These are phyloP conservation scores for Spodoptera picta DNA, from an alignment of 2,888 invertebrate genomes.

Conservation along the genomic window DNA sequence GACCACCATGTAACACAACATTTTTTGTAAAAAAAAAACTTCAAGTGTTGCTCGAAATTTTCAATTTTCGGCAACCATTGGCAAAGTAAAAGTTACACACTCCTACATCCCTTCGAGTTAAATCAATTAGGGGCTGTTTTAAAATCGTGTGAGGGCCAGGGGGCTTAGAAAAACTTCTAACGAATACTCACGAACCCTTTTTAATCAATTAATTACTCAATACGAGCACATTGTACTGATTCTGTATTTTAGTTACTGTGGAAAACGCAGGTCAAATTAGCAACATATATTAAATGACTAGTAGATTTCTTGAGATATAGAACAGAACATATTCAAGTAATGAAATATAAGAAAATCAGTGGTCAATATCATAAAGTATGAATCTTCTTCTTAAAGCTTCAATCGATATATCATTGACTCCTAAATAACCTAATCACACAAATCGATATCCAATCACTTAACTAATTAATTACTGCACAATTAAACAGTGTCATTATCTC, in stretches of 20 bases:
- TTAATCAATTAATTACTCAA: slow-evolving; percentile 85
- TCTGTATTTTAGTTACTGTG: slow-evolving; percentile 50
- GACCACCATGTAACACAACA: slow-evolving; percentile 13
- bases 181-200: slow-evolving; percentile 81
- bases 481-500: slow-evolving; percentile 3
- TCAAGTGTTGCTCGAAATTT: slow-evolving; percentile 47
- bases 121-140: slow-evolving; percentile 80
- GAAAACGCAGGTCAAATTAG: not conserved
- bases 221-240: slow-evolving; percentile 75
- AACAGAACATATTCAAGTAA: too few species aligned
- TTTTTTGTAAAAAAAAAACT: slow-evolving; percentile 21
- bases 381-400: too few species aligned
- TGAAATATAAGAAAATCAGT: too few species aligned
- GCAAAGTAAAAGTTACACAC: slow-evolving; percentile 56
- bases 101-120: slow-evolving; percentile 74
- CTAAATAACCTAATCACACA: not conserved
- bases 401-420: too few species aligned
- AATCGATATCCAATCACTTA: not conserved
- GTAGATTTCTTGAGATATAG: too few species aligned
- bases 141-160: slow-evolving; percentile 65
- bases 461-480: not conserved
- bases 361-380: too few species aligned
- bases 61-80: slow-evolving; percentile 43
- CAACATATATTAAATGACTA: not conserved
- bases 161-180: slow-evolving; percentile 82